Evolutionary conservation across 2,888 invertebrate genomes (phyloP).

Genomic region (Chorisops tibialis): DNA sequence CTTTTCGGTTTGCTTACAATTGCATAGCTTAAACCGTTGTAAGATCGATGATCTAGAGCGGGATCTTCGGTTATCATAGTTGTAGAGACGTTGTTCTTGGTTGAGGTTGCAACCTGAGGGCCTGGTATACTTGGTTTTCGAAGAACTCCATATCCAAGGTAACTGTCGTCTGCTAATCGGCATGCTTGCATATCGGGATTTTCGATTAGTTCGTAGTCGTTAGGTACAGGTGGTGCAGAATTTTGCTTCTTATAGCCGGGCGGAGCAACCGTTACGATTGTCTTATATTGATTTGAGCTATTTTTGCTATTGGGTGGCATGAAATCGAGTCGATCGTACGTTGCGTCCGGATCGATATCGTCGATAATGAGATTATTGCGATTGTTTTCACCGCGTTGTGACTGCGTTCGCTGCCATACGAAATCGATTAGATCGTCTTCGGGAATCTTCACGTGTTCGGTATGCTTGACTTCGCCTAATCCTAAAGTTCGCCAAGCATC

Average conservation of each 20-base stretch:
- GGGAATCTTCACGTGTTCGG: conserved; percentile 55
- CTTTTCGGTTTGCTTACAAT: conserved; percentile 81
- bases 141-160: conserved; percentile 75
- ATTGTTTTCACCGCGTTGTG: conserved; percentile 41
- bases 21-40: conserved; percentile 77
- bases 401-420: conserved; percentile 50
- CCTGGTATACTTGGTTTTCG: conserved; percentile 62
- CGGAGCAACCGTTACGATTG: conserved; percentile 63
- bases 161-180: conserved; percentile 74
- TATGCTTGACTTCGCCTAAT: conserved; percentile 69
- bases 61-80: conserved; percentile 38
- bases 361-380: conserved; percentile 44
- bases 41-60: conserved; percentile 64
- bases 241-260: conserved; percentile 48
- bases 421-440: conserved; percentile 51
- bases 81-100: conserved; percentile 43
- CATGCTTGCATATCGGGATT: conserved; percentile 63
- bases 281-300: conserved; percentile 63
- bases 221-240: conserved; percentile 54
- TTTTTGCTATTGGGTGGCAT: conserved; percentile 73
- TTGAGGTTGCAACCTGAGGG: conserved; percentile 56
- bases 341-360: conserved; percentile 37
- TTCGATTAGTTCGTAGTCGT: conserved; percentile 75
- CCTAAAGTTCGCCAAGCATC: conserved; percentile 82
- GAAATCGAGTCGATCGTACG: conserved; percentile 77